Evolutionary conservation across 2,113 vertebrate genomes (phyloP), one percentile per base, ranked within the genome.

Genomic region (Lathamus discolor): DNA sequence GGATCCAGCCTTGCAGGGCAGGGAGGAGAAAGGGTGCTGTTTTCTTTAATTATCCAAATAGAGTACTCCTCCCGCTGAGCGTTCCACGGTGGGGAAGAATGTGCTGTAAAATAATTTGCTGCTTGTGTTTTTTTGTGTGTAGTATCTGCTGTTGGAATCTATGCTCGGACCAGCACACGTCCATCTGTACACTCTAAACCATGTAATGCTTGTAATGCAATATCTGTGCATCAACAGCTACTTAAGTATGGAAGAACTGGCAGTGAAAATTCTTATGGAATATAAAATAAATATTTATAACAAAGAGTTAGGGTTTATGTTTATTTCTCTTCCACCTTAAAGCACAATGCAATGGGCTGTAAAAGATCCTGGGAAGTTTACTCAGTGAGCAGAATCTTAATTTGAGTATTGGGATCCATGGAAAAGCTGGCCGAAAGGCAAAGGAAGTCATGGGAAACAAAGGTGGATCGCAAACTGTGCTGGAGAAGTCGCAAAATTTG

Each of bases 101-200:
- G 57, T 13, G 19, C 39, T 64, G 54, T 80, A 39, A 88, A 84
- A 62, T 94, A 82, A 76, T 79, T 82, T 12, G 39, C 35, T 67
- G 33, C 76, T 66, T 13, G 4, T 44, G 3, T 88, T 90, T 75
- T 80, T 92, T 37, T 61, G 41, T 27, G 43, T n/a, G 31, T 29
- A 22, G 49, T n/a, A 28, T 64, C 44, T 22, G 49, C 37, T 79
- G 44, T 31, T 59, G 62, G 62, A 59, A 52, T 49, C 33, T 13
- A 0, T 43, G 48, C 33, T 37, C 69, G 55, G 49, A 11, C n/a
- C 4, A 17, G 41, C 72, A 59, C 28, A 10, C 0, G 0, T 29
- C 54, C 68, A 73, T 19, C 62, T 29, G 0, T 44, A 5, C 2
- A 3, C 28, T 64, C 15, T 51, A 1, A 37, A 55, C 41, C 4